A percentile compares a stretch with the other conserved stretches of the same genome.
Conservation (phyloP, 2,888 invertebrate species). For the Formica aserva region DNA sequence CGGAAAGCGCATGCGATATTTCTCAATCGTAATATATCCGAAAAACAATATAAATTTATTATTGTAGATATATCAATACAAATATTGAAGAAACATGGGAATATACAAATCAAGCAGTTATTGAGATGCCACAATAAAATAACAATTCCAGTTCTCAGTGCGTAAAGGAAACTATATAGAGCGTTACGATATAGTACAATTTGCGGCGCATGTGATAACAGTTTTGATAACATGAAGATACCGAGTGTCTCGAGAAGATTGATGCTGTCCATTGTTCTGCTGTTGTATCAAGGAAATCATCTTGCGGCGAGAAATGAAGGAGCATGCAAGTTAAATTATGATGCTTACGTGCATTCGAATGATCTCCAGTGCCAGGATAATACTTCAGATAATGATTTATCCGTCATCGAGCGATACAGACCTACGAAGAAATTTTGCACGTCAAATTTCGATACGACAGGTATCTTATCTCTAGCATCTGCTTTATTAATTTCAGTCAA, state of each 20-base stretch:
- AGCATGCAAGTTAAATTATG: conserved; percentile 24
- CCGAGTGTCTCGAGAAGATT: not conserved
- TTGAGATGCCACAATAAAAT: not conserved
- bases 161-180: not conserved
- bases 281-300: conserved; percentile 21
- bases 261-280: conserved; percentile 28
- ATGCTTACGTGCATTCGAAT: conserved; percentile 26
- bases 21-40: not conserved
- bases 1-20: not conserved
- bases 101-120: not conserved
- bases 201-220: not conserved
- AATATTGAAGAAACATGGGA: not conserved
- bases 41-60: conserved; percentile 13
- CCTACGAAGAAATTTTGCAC: not conserved
- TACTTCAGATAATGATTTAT: not conserved
- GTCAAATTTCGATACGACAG: conserved; percentile 3
- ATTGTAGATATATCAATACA: not conserved
- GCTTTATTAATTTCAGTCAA: not conserved
- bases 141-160: not conserved
- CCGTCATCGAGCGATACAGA: conserved; percentile 9
- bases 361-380: conserved; percentile 44
- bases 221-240: not conserved
- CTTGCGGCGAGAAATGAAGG: not conserved
- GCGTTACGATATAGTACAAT: not conserved
- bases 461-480: conserved; percentile 5